Evolutionary conservation across 1,140 invertebrate genomes (phyloP).

Genomic region (Platyscapa corneri): DNA sequence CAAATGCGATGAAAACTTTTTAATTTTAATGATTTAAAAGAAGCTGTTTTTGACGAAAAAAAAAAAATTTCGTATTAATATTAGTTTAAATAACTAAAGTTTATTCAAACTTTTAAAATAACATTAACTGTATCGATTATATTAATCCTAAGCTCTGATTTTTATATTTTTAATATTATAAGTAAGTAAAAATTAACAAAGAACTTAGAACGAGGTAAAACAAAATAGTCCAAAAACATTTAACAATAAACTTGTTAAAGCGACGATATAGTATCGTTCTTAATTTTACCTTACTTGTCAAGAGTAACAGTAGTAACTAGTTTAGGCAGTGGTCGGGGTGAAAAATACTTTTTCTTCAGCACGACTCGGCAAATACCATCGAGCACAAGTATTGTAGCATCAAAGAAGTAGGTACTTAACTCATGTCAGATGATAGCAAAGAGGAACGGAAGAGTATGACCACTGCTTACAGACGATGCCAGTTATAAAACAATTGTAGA

Average conservation of each 20-base stretch:
- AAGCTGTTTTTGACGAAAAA: no score
- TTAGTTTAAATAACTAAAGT: no score
- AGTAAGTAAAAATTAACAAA: no score
- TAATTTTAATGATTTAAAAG: no score
- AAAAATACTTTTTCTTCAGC: slow-evolving; percentile 46
- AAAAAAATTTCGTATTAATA: no score
- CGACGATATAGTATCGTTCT: neutral
- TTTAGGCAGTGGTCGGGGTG: neutral
- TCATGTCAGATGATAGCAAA: slow-evolving; percentile 9
- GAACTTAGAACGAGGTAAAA: neutral
- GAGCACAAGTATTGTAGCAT: slow-evolving; percentile 30
- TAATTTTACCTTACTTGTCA: slow-evolving; percentile 10
- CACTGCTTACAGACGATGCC: slow-evolving; percentile 15
- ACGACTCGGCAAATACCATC: slow-evolving; percentile 16
- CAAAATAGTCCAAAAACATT: neutral
- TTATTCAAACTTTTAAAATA: no score
- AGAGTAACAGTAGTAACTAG: neutral
- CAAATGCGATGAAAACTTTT: no score
- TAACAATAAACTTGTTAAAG: neutral
- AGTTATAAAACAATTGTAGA: slow-evolving; percentile 9
- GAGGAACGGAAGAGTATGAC: neutral
- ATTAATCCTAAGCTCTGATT: no score
- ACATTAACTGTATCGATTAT: no score
- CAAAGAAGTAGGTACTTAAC: slow-evolving; percentile 44
- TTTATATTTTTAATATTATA: no score